These are phyloP conservation scores for Poecilia wingei DNA, from an alignment of 2,797 vertebrate species.

Conservation along the genomic window DNA sequence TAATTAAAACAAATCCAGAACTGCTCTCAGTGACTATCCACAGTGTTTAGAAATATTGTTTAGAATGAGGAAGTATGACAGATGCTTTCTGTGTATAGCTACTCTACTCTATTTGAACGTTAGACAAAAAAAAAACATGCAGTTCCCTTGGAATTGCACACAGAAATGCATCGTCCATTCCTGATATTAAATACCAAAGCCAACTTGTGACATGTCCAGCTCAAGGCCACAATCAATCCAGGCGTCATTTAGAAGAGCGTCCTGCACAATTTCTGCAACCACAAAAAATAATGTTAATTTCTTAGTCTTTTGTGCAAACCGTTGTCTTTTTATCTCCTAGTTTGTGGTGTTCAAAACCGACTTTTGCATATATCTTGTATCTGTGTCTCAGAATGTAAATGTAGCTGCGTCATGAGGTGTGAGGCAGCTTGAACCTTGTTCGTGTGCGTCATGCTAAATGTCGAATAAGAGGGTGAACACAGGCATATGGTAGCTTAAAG, in stretches of 20 bases:
- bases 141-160: neutral
- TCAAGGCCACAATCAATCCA: neutral
- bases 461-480: constrained; percentile 4
- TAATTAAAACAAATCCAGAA: neutral
- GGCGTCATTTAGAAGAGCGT: neutral
- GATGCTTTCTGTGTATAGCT: neutral
- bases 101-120: neutral
- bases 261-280: neutral
- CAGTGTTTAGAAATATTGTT: neutral
- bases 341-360: neutral
- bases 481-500: neutral
- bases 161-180: neutral
- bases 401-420: constrained; percentile 25
- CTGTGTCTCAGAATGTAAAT: constrained; percentile 29
- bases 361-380: constrained; percentile 11
- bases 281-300: neutral
- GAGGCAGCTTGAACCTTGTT: constrained; percentile 26
- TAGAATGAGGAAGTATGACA: neutral
- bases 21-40: neutral
- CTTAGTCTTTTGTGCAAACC: neutral
- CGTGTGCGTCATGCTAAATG: constrained; percentile 16
- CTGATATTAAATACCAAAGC: neutral
- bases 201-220: neutral
- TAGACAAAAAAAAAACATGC: neutral
- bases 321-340: neutral